phyloP scores from a whole-genome alignment of 2,797 vertebrate species.

The Tenualosa ilisha region DNA sequence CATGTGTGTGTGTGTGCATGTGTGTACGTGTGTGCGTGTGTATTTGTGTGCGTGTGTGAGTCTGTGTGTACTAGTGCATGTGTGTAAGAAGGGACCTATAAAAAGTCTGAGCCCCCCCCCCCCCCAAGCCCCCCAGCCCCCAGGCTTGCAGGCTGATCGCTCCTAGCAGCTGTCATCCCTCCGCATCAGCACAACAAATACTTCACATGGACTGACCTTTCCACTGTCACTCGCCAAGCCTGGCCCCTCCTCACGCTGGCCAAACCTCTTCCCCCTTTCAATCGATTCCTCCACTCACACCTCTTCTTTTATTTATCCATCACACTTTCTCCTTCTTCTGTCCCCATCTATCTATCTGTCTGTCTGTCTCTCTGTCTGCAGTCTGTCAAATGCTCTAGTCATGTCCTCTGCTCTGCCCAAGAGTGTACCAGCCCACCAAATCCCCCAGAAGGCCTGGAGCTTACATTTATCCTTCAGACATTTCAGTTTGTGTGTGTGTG shows the following conservation, averaged over 20 bases:
- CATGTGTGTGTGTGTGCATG: neutral
- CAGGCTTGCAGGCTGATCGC: constrained; percentile 71
- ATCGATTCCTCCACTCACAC: neutral
- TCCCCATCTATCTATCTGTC: neutral
- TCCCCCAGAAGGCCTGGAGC: neutral
- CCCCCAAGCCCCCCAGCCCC: constrained; percentile 66
- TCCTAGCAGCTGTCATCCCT: constrained; percentile 78
- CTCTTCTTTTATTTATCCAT: neutral
- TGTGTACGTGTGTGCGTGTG: neutral
- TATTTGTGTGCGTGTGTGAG: neutral
- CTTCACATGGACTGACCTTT: constrained; percentile 81
- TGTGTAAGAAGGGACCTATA: constrained; percentile 68
- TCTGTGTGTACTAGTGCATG: neutral
- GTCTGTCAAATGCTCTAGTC: neutral
- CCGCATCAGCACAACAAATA: constrained; percentile 86
- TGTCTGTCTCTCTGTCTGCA: neutral
- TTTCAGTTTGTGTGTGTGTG: neutral
- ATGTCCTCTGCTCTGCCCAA: neutral
- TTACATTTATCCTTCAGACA: neutral
- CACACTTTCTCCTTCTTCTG: neutral
- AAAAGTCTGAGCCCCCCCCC: constrained; percentile 67
- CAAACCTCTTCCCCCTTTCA: neutral
- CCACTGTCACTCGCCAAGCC: constrained; percentile 71
- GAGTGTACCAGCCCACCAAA: constrained; percentile 13
- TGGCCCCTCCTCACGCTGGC: constrained; percentile 58